These are phyloP conservation scores for Rhynchotus rufescens DNA, from an alignment of 2,797 vertebrate species.

Conservation along the genomic window DNA sequence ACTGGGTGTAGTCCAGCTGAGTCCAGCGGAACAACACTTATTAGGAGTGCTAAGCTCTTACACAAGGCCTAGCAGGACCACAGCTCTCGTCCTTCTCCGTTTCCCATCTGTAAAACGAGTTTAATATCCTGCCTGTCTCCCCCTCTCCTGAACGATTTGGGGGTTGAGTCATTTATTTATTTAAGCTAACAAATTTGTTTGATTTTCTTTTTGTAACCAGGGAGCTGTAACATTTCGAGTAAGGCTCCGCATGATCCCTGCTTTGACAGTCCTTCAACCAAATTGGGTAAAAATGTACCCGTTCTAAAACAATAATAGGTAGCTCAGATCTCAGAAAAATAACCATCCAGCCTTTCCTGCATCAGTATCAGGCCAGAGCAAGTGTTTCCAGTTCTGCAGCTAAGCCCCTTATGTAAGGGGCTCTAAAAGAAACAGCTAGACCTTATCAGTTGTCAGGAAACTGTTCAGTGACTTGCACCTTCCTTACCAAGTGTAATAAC, in stretches of 20 bases:
- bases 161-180: background rate
- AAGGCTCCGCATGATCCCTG: background rate
- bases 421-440: constrained; percentile 64
- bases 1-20: background rate
- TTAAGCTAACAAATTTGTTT: background rate
- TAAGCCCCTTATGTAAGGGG: constrained; percentile 11
- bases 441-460: constrained; percentile 69
- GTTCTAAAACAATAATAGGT: constrained; percentile 30
- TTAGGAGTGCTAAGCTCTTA: background rate
- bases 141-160: background rate
- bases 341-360: constrained; percentile 8
- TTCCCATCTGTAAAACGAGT: background rate
- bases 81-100: background rate
- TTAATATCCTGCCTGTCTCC: background rate
- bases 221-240: background rate
- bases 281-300: constrained; percentile 11
- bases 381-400: constrained; percentile 59
- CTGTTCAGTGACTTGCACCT: constrained; percentile 69
- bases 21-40: background rate
- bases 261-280: constrained; percentile 46
- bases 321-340: constrained; percentile 29
- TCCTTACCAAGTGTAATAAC: constrained; percentile 68
- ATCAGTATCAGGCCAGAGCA: constrained; percentile 40
- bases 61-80: background rate
- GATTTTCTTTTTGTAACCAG: background rate